These are phyloP conservation scores for Drosophila longiperda DNA, from an alignment of 2,888 invertebrate genomes.

Conservation along the genomic window DNA sequence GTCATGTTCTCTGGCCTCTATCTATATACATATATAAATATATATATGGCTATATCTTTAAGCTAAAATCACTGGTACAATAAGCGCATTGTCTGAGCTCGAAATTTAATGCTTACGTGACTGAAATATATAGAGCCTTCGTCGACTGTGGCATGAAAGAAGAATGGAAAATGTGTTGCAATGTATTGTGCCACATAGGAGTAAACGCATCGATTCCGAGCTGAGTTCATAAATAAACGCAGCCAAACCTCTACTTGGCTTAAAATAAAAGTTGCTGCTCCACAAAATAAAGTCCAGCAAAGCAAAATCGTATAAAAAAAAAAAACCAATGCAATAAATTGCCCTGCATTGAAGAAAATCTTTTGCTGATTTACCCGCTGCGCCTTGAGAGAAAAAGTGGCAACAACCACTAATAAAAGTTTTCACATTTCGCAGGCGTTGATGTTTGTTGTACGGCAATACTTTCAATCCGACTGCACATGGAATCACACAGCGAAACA, in stretches of 20 bases:
- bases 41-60: slow-evolving; percentile 42
- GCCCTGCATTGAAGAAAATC: slow-evolving; percentile 59
- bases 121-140: slow-evolving; percentile 53
- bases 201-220: slow-evolving; percentile 49
- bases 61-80: slow-evolving; percentile 69
- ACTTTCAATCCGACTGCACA: slow-evolving; percentile 41
- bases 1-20: slow-evolving; percentile 54
- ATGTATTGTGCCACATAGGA: slow-evolving; percentile 33
- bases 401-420: slow-evolving; percentile 64
- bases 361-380: slow-evolving; percentile 69
- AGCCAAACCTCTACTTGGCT: slow-evolving; percentile 39
- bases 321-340: slow-evolving; percentile 40
- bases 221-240: slow-evolving; percentile 67
- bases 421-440: slow-evolving; percentile 51
- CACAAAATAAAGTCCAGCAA: slow-evolving; percentile 23
- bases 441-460: slow-evolving; percentile 52
- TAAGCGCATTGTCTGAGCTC: slow-evolving; percentile 62
- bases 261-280: slow-evolving; percentile 58
- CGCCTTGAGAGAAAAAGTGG: slow-evolving; percentile 13
- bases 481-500: not conserved
- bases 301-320: slow-evolving; percentile 12
- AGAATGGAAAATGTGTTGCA: slow-evolving; percentile 48
- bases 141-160: slow-evolving; percentile 9
- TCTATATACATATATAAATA: slow-evolving; percentile 2
- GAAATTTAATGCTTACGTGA: slow-evolving; percentile 70